phyloP scores from a whole-genome alignment of 2,797 vertebrate genomes.

The Leuciscus waleckii region DNA sequence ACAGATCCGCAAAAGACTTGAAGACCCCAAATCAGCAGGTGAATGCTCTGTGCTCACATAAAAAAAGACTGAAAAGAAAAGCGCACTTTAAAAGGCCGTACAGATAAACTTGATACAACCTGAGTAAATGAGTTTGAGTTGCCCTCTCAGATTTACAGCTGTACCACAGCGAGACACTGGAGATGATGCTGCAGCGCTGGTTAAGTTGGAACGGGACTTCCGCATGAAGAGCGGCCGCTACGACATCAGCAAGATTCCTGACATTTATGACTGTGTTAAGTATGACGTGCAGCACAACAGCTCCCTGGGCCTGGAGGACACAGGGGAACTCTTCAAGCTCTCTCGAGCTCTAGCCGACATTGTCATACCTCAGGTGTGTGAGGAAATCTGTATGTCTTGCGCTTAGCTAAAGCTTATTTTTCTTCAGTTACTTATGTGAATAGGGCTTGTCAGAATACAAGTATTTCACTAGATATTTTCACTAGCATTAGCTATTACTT shows the following conservation, averaged over 20 bases:
- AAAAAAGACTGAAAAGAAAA: neutral
- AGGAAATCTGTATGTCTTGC: neutral
- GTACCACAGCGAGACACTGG: conserved; percentile 96
- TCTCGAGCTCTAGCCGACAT: conserved; percentile 93
- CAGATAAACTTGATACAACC: neutral
- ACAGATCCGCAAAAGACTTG: conserved; percentile 90
- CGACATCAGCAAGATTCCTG: conserved; percentile 98
- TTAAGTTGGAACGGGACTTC: conserved; percentile 95
- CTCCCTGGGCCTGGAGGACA: conserved; percentile 89
- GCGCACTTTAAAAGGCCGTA: neutral
- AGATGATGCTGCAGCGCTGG: conserved; percentile 98
- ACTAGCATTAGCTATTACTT: neutral
- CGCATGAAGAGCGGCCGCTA: conserved; percentile 95
- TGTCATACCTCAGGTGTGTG: conserved; percentile 93
- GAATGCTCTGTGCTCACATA: conserved; percentile 8
- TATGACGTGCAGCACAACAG: conserved; percentile 96
- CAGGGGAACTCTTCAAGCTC: conserved; percentile 89
- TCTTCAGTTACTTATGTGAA: neutral
- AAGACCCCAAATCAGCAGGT: conserved; percentile 95
- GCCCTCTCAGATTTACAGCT: conserved; percentile 88
- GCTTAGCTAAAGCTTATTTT: neutral
- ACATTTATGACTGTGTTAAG: conserved; percentile 98
- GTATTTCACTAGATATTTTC: neutral
- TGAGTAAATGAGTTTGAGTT: conserved; percentile 3
- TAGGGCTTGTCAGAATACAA: neutral